Evolutionary conservation across 2,113 vertebrate genomes (phyloP).

Genomic region (Pholis gunnellus): DNA sequence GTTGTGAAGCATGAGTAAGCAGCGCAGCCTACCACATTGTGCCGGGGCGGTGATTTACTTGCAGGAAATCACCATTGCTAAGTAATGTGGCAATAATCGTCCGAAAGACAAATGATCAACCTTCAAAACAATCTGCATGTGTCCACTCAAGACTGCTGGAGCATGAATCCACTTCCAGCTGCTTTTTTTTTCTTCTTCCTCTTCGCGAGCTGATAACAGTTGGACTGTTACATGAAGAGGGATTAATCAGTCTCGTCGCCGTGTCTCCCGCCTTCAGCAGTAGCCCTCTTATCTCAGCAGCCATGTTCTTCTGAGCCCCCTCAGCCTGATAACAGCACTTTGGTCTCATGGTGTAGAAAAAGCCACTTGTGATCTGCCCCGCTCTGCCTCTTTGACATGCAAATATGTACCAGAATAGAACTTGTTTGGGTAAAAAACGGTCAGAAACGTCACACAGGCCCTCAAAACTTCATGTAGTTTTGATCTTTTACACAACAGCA

Average conservation of each 20-base stretch:
- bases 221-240: constrained; percentile 5
- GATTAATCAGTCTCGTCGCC: constrained; percentile 44
- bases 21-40: neutral
- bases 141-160: neutral
- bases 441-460: constrained; percentile 43
- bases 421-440: constrained; percentile 64
- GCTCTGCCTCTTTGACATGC: constrained; percentile 70
- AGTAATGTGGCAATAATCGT: neutral
- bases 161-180: constrained; percentile 3
- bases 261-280: constrained; percentile 42
- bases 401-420: constrained; percentile 59
- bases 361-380: constrained; percentile 29
- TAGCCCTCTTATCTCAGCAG: constrained; percentile 63
- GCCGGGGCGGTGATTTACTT: neutral
- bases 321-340: constrained; percentile 64
- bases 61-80: neutral
- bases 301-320: constrained; percentile 56
- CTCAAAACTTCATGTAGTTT: constrained; percentile 31
- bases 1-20: neutral
- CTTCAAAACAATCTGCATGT: neutral
- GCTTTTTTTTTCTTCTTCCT: neutral
- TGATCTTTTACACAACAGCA: constrained; percentile 38
- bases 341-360: constrained; percentile 73
- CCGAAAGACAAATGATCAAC: neutral
- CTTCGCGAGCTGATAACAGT: constrained; percentile 53